Evolutionary conservation across 2,113 vertebrate genomes (phyloP), one percentile per base, ranked within the genome.

Genomic region (Bubo blakistoni): DNA sequence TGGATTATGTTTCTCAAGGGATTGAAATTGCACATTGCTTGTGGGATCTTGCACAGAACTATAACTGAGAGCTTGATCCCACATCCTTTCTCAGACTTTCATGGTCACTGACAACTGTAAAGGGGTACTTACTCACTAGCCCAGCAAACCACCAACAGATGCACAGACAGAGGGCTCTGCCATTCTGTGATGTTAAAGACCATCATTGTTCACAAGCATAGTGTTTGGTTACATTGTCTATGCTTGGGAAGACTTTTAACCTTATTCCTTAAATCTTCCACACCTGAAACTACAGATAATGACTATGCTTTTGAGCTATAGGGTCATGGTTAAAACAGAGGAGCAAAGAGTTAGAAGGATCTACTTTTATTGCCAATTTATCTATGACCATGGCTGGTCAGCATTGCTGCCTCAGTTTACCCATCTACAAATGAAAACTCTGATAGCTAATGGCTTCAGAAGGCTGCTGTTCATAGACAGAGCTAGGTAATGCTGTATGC

Each of bases 11-110:
- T 93, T 84, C 58, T 5, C 10, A 58, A 73, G 66, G 16, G 30
- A 46, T 2, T 36, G 19, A 90, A 77, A 66, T 8, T 46, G 13
- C 5, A 18, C 1, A 0, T 25, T 54, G 13, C 5, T 16, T 5
- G 3, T 7, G 8, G 9, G 13, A 73, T 54, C 46, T 77, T 29
- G 6, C 24, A 78, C 16, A 78, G 55, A 91, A 18, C 11, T 4
- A 16, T 32, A 73, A 44, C 4, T 19, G 7, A 79, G 38, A 92
- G 9, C 27, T 46, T 51, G 13, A n/a, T 42, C 15, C 25, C 1
- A 5, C 3, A 5, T 42, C n/a, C 29, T 49, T 65, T 72, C 44
- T 69, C 15, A n/a, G 46, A 26, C 13, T 10, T 6, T 36, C 9
- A 2, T 4, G 49, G 26, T 26, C 19, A 12, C 25, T 52, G 34